Evolutionary conservation across 2,888 invertebrate species (phyloP).

Genomic region (Tubulanus polymorphus): DNA sequence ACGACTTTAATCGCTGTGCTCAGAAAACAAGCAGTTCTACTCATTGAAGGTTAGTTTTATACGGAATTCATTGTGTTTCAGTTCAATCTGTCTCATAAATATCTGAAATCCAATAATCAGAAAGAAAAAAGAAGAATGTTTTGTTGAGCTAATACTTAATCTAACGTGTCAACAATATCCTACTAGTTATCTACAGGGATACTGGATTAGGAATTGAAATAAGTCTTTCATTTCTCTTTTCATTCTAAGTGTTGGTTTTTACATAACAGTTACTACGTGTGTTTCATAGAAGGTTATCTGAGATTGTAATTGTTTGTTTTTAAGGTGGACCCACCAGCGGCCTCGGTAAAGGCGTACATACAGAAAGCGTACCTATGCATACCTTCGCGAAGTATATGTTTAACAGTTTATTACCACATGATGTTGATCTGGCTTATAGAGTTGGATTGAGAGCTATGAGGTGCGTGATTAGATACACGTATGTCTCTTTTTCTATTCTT

Average conservation of each 20-base stretch:
- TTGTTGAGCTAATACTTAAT: too few species aligned
- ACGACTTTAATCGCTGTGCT: slow-evolving; percentile 67
- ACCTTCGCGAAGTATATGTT: slow-evolving; percentile 78
- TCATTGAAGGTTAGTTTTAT: slow-evolving; percentile 64
- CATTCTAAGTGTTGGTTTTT: too few species aligned
- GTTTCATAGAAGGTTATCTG: too few species aligned
- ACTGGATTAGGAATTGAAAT: too few species aligned
- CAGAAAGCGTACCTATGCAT: slow-evolving; percentile 79
- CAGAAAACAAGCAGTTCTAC: slow-evolving; percentile 65
- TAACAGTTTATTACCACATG: slow-evolving; percentile 69
- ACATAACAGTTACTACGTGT: not conserved
- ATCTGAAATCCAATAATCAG: too few species aligned
- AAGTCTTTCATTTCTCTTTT: too few species aligned
- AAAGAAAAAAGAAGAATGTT: too few species aligned
- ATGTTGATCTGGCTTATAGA: slow-evolving; percentile 74
- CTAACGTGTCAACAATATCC: too few species aligned
- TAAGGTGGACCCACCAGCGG: slow-evolving; percentile 71
- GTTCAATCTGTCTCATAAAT: too few species aligned
- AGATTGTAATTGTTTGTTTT: slow-evolving; percentile 9
- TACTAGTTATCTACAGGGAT: too few species aligned
- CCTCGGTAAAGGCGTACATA: slow-evolving; percentile 70
- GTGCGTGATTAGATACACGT: slow-evolving; percentile 38
- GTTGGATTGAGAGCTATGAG: slow-evolving; percentile 75
- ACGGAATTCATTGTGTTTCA: too few species aligned
- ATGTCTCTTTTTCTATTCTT: not conserved